Conservation (phyloP, 2,888 invertebrate species). For the Philonicus albiceps region DNA sequence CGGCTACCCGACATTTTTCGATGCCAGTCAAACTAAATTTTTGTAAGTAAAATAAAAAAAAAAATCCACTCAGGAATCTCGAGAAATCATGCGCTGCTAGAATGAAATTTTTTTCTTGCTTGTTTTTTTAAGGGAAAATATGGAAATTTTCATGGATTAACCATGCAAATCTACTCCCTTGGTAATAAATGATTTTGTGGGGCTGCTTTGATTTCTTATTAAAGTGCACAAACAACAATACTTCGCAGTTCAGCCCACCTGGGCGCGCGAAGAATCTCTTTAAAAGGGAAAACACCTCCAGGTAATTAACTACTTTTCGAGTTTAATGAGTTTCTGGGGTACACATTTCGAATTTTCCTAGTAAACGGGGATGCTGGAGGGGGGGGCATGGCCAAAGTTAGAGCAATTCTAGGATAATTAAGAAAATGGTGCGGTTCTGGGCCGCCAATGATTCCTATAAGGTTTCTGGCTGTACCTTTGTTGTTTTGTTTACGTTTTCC, state of each 20-base stretch:
- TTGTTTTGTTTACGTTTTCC: neutral
- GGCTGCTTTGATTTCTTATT: neutral
- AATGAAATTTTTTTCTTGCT: neutral
- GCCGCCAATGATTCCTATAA: neutral
- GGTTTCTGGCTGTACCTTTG: neutral
- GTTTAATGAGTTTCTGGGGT: constrained; percentile 2
- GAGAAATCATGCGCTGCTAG: neutral
- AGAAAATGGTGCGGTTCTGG: neutral
- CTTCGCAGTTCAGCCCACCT: neutral
- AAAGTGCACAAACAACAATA: neutral
- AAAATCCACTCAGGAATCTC: neutral
- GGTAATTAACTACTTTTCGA: constrained; percentile 16
- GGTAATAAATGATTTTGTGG: neutral
- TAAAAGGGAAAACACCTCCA: constrained; percentile 9
- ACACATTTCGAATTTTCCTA: neutral
- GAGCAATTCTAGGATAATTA: neutral
- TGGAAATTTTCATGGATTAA: neutral
- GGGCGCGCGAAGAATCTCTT: neutral
- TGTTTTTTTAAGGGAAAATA: neutral
- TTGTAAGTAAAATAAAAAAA: neutral
- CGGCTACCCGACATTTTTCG: neutral
- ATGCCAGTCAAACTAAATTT: neutral
- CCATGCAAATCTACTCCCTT: neutral
- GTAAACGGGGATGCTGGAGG: neutral
- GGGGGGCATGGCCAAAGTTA: neutral